Conservation (phyloP, 1,140 invertebrate species). For the Neelides sp. region DNA sequence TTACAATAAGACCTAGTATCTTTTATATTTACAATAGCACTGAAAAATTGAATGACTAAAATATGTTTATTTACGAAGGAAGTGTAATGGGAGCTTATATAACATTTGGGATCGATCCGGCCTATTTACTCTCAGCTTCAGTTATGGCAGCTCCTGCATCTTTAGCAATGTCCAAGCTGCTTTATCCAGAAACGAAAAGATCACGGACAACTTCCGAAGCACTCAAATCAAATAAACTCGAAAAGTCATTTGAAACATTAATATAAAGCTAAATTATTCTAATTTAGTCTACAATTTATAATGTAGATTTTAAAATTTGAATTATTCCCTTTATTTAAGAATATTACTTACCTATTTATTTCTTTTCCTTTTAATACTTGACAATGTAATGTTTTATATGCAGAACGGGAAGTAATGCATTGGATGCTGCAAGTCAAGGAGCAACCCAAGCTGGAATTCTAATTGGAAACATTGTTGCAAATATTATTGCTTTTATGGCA, state of each 20-base stretch:
- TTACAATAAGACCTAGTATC: neutral
- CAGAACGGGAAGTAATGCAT: constrained; percentile 63
- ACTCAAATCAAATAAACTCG: constrained; percentile 35
- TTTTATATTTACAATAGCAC: neutral
- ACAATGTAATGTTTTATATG: no score
- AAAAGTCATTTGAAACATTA: neutral
- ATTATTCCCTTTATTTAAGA: constrained; percentile 6
- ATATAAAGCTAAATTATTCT: neutral
- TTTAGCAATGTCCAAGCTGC: constrained; percentile 64
- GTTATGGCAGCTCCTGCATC: constrained; percentile 91
- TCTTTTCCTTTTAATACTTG: constrained; percentile 15
- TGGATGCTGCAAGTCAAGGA: constrained; percentile 81
- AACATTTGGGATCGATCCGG: constrained; percentile 68
- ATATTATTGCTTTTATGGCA: constrained; percentile 80
- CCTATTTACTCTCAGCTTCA: constrained; percentile 73
- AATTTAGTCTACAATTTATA: neutral
- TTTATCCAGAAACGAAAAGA: constrained; percentile 76
- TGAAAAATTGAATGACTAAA: neutral
- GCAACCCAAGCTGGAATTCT: constrained; percentile 51
- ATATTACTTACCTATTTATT: constrained; percentile 3
- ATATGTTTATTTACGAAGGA: constrained; percentile 44
- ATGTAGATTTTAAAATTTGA: constrained; percentile 3
- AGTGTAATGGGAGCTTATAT: constrained; percentile 86
- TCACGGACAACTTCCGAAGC: constrained; percentile 51
- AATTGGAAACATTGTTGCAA: constrained; percentile 75